Percentiles rank a stretch among this genome's conserved stretches.
These are phyloP conservation scores for Caranx melampygus DNA, from an alignment of 2,113 vertebrate species.

Conservation along the genomic window DNA sequence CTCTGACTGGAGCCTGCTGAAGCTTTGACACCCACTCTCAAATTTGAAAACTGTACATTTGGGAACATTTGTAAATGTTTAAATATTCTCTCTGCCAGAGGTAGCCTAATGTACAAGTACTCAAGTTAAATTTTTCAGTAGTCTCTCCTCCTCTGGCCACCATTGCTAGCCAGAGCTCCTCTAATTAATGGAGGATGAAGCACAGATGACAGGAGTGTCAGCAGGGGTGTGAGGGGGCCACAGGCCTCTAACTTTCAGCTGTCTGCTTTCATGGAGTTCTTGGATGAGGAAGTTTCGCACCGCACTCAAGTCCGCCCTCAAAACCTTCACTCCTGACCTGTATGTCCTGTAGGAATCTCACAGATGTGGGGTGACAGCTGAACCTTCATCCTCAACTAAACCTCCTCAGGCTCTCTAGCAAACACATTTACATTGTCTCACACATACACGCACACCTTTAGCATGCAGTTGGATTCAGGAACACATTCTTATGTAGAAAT, in stretches of 20 bases:
- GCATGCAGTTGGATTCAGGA: background rate
- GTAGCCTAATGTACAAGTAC: constrained; percentile 44
- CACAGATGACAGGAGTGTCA: constrained; percentile 54
- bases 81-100: constrained; percentile 34
- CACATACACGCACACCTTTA: constrained; percentile 12
- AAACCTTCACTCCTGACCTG: constrained; percentile 24
- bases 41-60: constrained; percentile 20
- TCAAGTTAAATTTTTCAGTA: constrained; percentile 67
- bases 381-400: constrained; percentile 19
- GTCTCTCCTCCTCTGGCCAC: constrained; percentile 11
- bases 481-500: background rate
- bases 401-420: constrained; percentile 2
- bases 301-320: constrained; percentile 8
- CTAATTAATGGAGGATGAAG: constrained; percentile 72
- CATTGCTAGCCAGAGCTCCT: constrained; percentile 30
- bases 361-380: constrained; percentile 39
- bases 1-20: background rate
- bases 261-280: constrained; percentile 64
- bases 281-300: constrained; percentile 16
- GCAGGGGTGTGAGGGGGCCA: constrained; percentile 45
- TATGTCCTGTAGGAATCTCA: constrained; percentile 23
- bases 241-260: constrained; percentile 68
- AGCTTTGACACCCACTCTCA: background rate
- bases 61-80: constrained; percentile 55
- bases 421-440: constrained; percentile 23